Evolutionary conservation across 2,113 vertebrate species (phyloP).

Genomic region (Tenrec ecaudatus): DNA sequence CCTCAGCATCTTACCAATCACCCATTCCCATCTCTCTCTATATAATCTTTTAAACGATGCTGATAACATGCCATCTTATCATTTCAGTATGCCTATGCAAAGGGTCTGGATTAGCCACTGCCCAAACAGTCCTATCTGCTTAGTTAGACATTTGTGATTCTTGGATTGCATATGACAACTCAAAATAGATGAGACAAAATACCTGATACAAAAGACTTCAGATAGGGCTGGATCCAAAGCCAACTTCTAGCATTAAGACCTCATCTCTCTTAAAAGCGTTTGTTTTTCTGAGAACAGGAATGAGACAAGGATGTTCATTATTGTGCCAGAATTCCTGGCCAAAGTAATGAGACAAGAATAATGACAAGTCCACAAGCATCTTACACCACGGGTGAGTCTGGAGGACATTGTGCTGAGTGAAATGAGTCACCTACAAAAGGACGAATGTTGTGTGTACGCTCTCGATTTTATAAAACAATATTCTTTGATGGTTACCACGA

Average conservation of each 20-base stretch:
- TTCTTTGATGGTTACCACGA: no score
- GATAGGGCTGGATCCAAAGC: neutral
- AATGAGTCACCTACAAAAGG: no score
- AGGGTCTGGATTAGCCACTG: neutral
- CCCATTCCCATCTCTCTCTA: neutral
- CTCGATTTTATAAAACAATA: no score
- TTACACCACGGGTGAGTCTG: no score
- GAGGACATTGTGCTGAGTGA: no score
- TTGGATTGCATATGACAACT: neutral
- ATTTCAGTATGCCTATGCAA: neutral
- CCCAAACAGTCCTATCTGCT: neutral
- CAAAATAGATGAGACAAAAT: neutral
- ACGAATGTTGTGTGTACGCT: no score
- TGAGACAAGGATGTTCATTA: neutral
- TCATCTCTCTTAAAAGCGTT: neutral
- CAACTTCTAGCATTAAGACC: neutral
- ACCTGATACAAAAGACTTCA: neutral
- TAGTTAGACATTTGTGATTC: neutral
- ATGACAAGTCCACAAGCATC: no score
- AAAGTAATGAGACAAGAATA: neutral
- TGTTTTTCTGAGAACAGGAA: neutral
- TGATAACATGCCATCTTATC: neutral
- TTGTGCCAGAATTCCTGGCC: neutral
- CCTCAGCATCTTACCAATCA: neutral
- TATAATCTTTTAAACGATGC: neutral